These are phyloP conservation scores for Tetranychus truncatus DNA, from an alignment of 2,888 invertebrate genomes.

Conservation along the genomic window DNA sequence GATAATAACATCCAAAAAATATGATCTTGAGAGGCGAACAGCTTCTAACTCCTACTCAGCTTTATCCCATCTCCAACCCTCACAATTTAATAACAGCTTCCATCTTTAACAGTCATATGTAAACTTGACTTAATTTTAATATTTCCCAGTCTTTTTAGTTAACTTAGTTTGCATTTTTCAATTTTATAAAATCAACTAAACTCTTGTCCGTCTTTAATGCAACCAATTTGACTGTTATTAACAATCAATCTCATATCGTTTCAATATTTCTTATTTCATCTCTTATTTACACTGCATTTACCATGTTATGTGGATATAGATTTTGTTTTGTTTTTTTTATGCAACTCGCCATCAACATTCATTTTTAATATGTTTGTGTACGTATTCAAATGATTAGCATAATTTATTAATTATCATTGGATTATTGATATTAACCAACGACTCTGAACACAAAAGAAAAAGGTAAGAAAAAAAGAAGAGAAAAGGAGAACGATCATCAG, in stretches of 20 bases:
- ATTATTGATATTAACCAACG: background rate
- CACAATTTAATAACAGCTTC: background rate
- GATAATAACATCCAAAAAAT: background rate
- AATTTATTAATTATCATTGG: conserved; percentile 1
- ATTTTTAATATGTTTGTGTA: background rate
- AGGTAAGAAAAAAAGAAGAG: background rate
- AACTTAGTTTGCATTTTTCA: too few relatives aligned
- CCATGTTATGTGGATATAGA: too few relatives aligned
- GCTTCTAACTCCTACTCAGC: background rate
- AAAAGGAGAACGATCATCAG: background rate
- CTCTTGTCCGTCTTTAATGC: too few relatives aligned
- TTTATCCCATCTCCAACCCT: background rate
- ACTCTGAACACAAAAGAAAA: background rate
- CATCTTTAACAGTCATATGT: too few relatives aligned
- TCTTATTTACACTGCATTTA: too few relatives aligned
- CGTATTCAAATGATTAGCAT: background rate
- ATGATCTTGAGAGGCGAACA: background rate
- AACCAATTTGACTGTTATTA: too few relatives aligned
- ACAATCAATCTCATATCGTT: too few relatives aligned
- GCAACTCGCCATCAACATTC: background rate
- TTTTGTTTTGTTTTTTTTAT: background rate
- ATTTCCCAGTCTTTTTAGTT: too few relatives aligned
- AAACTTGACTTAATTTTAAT: too few relatives aligned
- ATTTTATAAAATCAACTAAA: too few relatives aligned
- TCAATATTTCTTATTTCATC: too few relatives aligned